phyloP scores from a whole-genome alignment of 2,797 vertebrate genomes.

The Chaunax sp. region DNA sequence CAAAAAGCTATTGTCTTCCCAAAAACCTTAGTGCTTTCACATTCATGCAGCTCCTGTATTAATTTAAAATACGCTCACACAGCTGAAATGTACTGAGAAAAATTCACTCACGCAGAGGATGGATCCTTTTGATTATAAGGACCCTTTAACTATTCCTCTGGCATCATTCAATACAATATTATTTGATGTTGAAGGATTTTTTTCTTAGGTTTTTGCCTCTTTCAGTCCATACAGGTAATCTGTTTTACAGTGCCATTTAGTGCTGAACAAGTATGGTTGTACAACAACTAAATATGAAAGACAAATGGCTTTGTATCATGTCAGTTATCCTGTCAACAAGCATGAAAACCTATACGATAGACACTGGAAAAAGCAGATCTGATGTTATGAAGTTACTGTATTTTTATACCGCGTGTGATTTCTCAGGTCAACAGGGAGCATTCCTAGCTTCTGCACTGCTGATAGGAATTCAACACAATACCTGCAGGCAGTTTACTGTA shows the following conservation, averaged over 20 bases:
- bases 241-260: no score
- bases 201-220: no score
- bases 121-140: background rate
- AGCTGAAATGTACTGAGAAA: background rate
- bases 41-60: no score
- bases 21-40: no score
- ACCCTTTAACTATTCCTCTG: background rate
- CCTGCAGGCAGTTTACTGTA: slow-evolving; percentile 9
- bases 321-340: background rate
- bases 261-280: background rate
- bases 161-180: background rate
- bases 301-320: background rate
- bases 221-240: no score
- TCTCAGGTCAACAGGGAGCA: background rate
- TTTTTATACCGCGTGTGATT: no score
- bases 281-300: background rate
- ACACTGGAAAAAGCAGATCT: no score
- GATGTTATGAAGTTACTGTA: no score
- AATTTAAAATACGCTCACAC: no score
- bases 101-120: background rate
- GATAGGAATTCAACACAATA: background rate
- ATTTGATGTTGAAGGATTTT: background rate
- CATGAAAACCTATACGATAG: no score
- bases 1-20: no score
- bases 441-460: background rate